These are phyloP conservation scores for Halcyon malimbica DNA, from an alignment of 2,113 vertebrate genomes.

Conservation along the genomic window DNA sequence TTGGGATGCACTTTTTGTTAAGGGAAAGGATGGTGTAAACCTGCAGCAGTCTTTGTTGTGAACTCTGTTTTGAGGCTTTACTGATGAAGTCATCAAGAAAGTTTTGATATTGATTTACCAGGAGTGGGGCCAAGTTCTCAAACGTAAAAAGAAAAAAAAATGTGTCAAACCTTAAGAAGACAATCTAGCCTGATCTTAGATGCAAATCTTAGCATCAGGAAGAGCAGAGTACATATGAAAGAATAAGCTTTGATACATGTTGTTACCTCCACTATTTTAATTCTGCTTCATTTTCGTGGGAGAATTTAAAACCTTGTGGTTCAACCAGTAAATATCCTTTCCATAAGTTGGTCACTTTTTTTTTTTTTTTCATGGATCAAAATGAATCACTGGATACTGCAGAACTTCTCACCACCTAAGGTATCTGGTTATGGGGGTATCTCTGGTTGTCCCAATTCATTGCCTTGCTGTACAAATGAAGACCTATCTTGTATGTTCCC, in stretches of 20 bases:
- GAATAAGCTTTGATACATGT: neutral
- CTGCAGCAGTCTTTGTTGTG: neutral
- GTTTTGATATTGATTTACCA: neutral
- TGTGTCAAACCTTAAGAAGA: neutral
- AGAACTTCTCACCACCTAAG: neutral
- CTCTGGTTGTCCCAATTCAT: neutral
- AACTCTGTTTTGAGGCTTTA: neutral
- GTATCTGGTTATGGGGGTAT: neutral
- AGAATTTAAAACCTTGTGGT: neutral
- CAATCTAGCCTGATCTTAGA: neutral
- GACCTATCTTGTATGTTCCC: neutral
- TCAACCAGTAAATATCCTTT: neutral
- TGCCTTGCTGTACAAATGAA: neutral
- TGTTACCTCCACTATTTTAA: neutral
- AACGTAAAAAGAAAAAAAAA: neutral
- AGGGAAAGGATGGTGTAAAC: neutral
- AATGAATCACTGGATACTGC: neutral
- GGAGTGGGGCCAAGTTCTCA: neutral
- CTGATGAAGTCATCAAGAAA: neutral
- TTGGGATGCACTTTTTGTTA: neutral
- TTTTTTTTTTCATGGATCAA: neutral
- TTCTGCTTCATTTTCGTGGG: neutral
- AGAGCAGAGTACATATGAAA: neutral
- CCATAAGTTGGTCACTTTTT: neutral
- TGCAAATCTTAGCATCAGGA: neutral